Evolutionary conservation across 2,113 vertebrate genomes (phyloP).

Genomic region (Camelus dromedarius): DNA sequence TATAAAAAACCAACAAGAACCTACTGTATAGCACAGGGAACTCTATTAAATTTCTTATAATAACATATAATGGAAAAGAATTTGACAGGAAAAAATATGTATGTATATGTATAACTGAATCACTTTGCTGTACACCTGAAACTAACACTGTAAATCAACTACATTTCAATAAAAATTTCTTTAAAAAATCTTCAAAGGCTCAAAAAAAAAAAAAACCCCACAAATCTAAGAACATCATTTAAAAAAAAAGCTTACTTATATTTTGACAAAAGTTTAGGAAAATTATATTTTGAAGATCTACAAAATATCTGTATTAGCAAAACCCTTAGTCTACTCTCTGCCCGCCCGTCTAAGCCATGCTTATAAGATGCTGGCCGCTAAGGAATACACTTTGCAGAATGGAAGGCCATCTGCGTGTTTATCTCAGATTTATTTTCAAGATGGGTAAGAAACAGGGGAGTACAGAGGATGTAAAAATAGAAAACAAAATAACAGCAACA

Average conservation of each 20-base stretch:
- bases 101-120: too few species aligned
- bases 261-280: neutral
- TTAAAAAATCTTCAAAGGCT: too few species aligned
- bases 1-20: too few species aligned
- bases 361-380: neutral
- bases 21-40: too few species aligned
- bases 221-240: too few species aligned
- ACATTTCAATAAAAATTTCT: too few species aligned
- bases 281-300: neutral
- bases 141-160: too few species aligned
- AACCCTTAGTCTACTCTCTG: neutral
- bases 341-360: neutral
- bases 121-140: too few species aligned
- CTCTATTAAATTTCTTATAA: too few species aligned
- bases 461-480: neutral
- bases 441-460: neutral
- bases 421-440: neutral
- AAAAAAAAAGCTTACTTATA: neutral
- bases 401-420: neutral
- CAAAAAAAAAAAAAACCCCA: too few species aligned
- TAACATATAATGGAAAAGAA: too few species aligned
- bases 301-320: neutral
- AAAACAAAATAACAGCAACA: neutral
- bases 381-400: neutral
- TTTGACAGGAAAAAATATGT: too few species aligned